phyloP scores from a whole-genome alignment of 2,888 invertebrate genomes.

The Tholera decimalis region DNA sequence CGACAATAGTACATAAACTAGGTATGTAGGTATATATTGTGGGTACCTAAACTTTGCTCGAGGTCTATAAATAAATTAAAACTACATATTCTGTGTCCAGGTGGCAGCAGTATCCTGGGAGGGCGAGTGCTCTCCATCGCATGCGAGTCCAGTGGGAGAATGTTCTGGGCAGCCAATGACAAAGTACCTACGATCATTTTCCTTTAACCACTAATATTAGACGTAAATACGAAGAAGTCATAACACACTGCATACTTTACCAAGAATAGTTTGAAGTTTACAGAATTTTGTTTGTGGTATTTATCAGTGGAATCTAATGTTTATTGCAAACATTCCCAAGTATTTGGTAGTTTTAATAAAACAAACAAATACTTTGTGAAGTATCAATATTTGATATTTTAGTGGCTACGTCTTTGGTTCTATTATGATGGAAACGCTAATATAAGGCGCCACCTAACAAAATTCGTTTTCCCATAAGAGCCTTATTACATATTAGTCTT shows the following conservation, averaged over 20 bases:
- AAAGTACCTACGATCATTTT: constrained; percentile 86
- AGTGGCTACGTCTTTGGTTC: constrained; percentile 2
- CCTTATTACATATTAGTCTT: no score
- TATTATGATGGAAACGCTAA: no score
- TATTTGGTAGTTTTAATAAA: constrained; percentile 21
- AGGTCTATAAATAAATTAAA: no score
- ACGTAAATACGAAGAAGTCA: constrained; percentile 45
- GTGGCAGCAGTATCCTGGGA: constrained; percentile 91
- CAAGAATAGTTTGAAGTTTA: constrained; percentile 35
- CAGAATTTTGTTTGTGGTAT: constrained; percentile 42
- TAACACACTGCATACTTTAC: constrained; percentile 28
- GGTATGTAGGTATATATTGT: no score
- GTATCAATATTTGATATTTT: neutral
- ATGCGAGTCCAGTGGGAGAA: constrained; percentile 95
- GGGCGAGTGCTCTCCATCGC: constrained; percentile 93
- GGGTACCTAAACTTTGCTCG: no score
- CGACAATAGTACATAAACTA: no score
- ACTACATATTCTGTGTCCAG: constrained; percentile 71
- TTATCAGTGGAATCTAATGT: constrained; percentile 38
- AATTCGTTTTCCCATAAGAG: neutral
- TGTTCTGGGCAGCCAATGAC: constrained; percentile 96
- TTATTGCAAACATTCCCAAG: constrained; percentile 30
- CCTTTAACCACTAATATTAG: constrained; percentile 40
- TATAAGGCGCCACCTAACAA: neutral
- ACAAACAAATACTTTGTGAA: neutral